Evolutionary conservation across 1,140 invertebrate species (phyloP).

Genomic region (Neodiprion virginianus): DNA sequence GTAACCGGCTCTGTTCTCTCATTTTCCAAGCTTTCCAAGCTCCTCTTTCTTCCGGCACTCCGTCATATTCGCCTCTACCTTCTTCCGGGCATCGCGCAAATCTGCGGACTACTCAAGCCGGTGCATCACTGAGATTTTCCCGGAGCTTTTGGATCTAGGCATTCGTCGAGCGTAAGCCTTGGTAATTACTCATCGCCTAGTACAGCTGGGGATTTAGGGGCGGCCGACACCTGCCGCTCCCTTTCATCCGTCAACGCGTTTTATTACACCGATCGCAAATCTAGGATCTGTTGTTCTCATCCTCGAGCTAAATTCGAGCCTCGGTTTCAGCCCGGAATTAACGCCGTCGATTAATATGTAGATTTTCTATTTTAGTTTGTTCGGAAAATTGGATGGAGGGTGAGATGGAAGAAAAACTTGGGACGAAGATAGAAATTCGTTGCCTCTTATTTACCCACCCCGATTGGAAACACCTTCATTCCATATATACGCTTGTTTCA

Average conservation of each 20-base stretch:
- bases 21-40: too few species aligned
- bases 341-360: not conserved
- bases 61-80: too few species aligned
- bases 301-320: not conserved
- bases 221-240: constrained; percentile 6
- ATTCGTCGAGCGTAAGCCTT: constrained; percentile 24
- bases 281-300: not conserved
- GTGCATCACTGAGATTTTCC: too few species aligned
- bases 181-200: constrained; percentile 38
- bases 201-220: constrained; percentile 12
- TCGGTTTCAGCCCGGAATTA: not conserved
- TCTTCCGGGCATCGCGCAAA: not conserved
- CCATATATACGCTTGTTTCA: too few species aligned
- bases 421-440: too few species aligned
- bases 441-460: too few species aligned
- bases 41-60: too few species aligned
- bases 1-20: too few species aligned
- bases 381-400: not conserved
- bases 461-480: too few species aligned
- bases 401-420: not conserved
- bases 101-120: not conserved
- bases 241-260: constrained; percentile 12
- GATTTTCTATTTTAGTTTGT: not conserved
- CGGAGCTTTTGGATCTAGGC: constrained; percentile 30
- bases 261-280: constrained; percentile 14